Conservation (phyloP, 2,888 invertebrate genomes). For the Urechis unicinctus region DNA sequence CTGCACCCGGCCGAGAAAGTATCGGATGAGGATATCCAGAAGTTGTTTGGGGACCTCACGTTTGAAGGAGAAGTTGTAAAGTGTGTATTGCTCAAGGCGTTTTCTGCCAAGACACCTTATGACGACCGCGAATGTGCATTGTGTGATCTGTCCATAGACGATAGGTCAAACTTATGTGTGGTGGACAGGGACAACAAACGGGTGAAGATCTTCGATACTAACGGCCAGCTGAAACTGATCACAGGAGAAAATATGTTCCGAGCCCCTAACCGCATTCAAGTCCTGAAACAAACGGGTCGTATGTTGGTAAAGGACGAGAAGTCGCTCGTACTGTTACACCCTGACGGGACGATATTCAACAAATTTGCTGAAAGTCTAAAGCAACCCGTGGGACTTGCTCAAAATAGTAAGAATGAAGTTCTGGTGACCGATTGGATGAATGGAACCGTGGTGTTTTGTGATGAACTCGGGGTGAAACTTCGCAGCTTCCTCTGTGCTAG, state of each 20-base stretch:
- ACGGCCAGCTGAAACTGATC: slow-evolving; percentile 10
- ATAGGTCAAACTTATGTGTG: slow-evolving; percentile 17
- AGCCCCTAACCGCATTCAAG: slow-evolving; percentile 19
- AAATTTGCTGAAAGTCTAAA: slow-evolving; percentile 18
- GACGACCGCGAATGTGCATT: slow-evolving; percentile 17
- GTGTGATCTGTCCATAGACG: slow-evolving; percentile 21
- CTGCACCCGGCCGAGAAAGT: slow-evolving; percentile 19
- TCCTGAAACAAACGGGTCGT: slow-evolving; percentile 7
- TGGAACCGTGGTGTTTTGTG: slow-evolving; percentile 17
- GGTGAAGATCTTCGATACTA: slow-evolving; percentile 20
- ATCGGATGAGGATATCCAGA: slow-evolving; percentile 6
- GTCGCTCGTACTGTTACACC: slow-evolving; percentile 13
- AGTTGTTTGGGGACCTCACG: slow-evolving; percentile 21
- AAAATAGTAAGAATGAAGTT: slow-evolving; percentile 16
- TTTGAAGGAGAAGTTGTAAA: slow-evolving; percentile 24
- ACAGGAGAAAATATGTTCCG: slow-evolving; percentile 11
- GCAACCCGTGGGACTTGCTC: slow-evolving; percentile 23
- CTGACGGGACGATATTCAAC: slow-evolving; percentile 16
- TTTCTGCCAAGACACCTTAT: slow-evolving; percentile 12
- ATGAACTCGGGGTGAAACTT: slow-evolving; percentile 12
- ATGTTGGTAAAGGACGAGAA: slow-evolving; percentile 24
- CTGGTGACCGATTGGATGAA: slow-evolving; percentile 25
- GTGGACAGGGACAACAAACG: slow-evolving; percentile 22
- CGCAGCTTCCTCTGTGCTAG: slow-evolving; percentile 18
- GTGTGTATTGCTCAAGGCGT: slow-evolving; percentile 14